Percentiles rank a stretch among this genome's conserved stretches.
Evolutionary conservation across 2,113 vertebrate species (phyloP).

Genomic region (Orthonyx spaldingii): DNA sequence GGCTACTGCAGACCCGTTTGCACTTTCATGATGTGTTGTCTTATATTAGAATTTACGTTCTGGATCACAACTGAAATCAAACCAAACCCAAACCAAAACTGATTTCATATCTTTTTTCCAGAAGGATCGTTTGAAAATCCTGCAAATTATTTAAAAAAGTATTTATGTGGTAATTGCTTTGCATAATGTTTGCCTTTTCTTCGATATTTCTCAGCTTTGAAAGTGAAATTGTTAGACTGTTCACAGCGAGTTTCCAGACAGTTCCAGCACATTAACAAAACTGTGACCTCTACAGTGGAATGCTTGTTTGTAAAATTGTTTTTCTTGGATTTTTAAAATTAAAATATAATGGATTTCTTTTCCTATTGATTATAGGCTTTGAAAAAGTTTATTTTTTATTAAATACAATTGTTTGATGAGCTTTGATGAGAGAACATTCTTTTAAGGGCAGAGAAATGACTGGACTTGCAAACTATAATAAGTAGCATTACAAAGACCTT

Average conservation of each 20-base stretch:
- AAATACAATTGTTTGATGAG: constrained; percentile 10
- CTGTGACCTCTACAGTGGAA: constrained; percentile 17
- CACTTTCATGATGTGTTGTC: neutral
- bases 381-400: constrained; percentile 37
- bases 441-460: constrained; percentile 5
- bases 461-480: neutral
- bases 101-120: neutral
- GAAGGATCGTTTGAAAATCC: neutral
- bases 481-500: neutral
- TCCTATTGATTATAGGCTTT: constrained; percentile 40
- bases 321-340: constrained; percentile 47
- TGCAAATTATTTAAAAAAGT: neutral
- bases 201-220: constrained; percentile 1
- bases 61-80: neutral
- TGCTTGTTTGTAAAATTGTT: constrained; percentile 31
- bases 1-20: neutral
- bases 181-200: neutral
- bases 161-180: neutral
- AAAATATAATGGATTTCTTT: constrained; percentile 7
- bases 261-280: neutral
- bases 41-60: neutral
- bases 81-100: neutral
- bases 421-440: constrained; percentile 32
- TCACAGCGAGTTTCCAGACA: neutral
- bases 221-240: neutral